Percentiles rank a stretch among this genome's conserved stretches.
These are phyloP conservation scores for Chionis minor DNA, from an alignment of 2,113 vertebrate genomes.

Conservation along the genomic window DNA sequence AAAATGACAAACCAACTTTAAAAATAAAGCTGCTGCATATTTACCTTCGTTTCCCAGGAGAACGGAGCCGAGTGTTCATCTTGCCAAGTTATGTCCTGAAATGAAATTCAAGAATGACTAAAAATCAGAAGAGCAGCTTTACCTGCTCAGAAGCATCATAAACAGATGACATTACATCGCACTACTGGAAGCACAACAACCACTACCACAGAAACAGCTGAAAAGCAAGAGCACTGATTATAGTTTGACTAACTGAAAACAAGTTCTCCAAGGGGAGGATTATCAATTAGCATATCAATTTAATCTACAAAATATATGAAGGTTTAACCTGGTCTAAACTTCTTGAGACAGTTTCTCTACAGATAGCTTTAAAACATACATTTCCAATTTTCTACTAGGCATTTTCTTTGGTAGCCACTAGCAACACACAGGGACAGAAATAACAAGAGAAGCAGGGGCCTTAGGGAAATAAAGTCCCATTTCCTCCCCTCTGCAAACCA, in stretches of 20 bases:
- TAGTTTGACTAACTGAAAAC: background rate
- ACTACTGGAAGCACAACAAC: background rate
- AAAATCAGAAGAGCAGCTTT: slow-evolving; percentile 5
- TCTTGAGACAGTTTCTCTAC: background rate
- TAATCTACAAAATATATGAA: background rate
- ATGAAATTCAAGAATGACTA: slow-evolving; percentile 62
- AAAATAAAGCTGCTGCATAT: slow-evolving; percentile 4
- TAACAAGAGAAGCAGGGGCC: background rate
- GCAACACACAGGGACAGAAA: background rate
- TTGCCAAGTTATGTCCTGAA: slow-evolving; percentile 97
- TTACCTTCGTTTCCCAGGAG: slow-evolving; percentile 98
- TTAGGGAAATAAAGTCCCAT: background rate
- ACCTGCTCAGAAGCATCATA: background rate
- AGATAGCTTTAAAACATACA: background rate
- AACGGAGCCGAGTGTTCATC: slow-evolving; percentile 98
- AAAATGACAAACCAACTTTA: background rate
- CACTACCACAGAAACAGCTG: background rate
- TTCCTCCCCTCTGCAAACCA: background rate
- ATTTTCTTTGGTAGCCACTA: background rate
- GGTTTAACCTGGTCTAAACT: background rate
- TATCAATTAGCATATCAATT: background rate
- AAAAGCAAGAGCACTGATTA: background rate
- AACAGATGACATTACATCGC: background rate
- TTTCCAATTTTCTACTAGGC: background rate
- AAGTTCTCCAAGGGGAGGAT: background rate